Percentiles rank a stretch among this genome's conserved stretches.
These are phyloP conservation scores for Hirtodrosophila histrioides DNA, from an alignment of 2,888 invertebrate species.

Conservation along the genomic window DNA sequence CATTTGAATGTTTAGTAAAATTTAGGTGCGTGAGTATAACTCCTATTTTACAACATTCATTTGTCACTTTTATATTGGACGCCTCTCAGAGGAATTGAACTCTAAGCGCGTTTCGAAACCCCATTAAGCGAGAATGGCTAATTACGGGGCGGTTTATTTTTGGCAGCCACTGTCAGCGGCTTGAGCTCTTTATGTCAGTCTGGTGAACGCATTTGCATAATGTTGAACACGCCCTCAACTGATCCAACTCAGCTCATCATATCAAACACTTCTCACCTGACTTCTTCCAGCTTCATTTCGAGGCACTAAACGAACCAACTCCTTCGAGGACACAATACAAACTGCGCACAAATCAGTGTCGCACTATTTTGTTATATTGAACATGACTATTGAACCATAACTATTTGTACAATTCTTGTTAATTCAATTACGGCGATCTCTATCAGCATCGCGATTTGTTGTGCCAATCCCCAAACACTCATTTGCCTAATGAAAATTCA, in stretches of 20 bases:
- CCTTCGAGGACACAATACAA: constrained; percentile 4
- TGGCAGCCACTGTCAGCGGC: constrained; percentile 40
- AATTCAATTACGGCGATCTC: constrained; percentile 54
- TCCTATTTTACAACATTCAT: constrained; percentile 13
- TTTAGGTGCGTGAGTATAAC: background rate
- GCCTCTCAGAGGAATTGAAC: constrained; percentile 37
- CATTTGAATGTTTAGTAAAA: background rate
- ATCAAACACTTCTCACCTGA: constrained; percentile 24
- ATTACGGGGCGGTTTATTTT: constrained; percentile 59
- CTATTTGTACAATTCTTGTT: background rate
- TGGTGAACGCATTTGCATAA: constrained; percentile 44
- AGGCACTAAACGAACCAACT: constrained; percentile 6
- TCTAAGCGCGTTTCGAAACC: constrained; percentile 11
- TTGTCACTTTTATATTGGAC: constrained; percentile 15
- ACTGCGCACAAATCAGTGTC: constrained; percentile 13
- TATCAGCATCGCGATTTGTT: constrained; percentile 35
- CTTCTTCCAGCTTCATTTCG: constrained; percentile 36
- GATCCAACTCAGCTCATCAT: background rate
- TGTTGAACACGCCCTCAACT: constrained; percentile 25
- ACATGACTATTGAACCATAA: too few species aligned
- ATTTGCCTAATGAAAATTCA: constrained; percentile 53
- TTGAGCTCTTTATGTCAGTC: constrained; percentile 12
- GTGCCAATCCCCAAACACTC: constrained; percentile 12
- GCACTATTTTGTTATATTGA: background rate
- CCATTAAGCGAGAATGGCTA: constrained; percentile 57